Percentiles rank a stretch among this genome's conserved stretches.
Conservation (phyloP, 2,113 vertebrate species). For the Thymallus thymallus region DNA sequence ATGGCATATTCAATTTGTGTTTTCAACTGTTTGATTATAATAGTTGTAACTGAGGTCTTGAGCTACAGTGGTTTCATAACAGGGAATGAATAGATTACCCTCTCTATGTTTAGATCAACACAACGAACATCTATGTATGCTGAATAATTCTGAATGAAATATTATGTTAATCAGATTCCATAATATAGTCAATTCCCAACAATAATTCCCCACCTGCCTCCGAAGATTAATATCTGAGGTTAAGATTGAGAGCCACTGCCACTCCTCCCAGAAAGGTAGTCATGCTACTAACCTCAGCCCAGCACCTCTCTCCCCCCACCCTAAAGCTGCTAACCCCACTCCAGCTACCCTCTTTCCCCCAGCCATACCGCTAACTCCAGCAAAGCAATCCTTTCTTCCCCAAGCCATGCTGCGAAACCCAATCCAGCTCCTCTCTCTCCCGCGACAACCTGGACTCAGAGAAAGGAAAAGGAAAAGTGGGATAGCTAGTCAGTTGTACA, state of each 20-base stretch:
- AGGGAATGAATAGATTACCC: slow-evolving; percentile 5
- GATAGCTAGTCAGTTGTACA: no score
- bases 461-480: no score
- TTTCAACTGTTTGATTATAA: slow-evolving; percentile 60
- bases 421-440: no score
- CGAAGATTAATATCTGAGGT: background rate
- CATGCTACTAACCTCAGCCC: no score
- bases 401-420: background rate
- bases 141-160: no score
- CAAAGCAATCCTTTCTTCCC: background rate
- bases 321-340: background rate
- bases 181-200: background rate
- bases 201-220: background rate
- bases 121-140: no score
- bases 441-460: no score
- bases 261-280: background rate
- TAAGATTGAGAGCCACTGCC: background rate
- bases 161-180: background rate
- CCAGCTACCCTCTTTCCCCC: background rate
- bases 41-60: slow-evolving; percentile 18
- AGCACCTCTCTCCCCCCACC: background rate
- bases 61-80: slow-evolving; percentile 26
- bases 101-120: no score
- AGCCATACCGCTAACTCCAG: background rate
- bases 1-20: slow-evolving; percentile 56